A percentile compares a stretch with the other conserved stretches of the same genome.
Conservation (phyloP, 2,888 invertebrate genomes). For the Ormia ochracea region DNA sequence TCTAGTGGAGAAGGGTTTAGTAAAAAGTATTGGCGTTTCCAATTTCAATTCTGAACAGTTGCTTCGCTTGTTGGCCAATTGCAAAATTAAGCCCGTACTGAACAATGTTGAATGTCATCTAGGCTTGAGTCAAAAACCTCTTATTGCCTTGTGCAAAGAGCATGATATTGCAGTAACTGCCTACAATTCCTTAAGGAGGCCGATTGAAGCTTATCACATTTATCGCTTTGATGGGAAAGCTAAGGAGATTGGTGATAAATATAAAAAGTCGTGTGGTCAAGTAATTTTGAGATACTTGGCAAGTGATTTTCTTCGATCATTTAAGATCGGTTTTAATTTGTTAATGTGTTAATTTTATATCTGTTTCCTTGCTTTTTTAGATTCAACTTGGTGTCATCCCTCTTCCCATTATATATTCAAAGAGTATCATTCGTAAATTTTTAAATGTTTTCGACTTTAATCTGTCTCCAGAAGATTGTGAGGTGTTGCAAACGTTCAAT, state of each 20-base stretch:
- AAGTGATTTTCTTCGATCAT: too few species aligned
- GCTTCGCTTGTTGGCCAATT: slow-evolving; percentile 81
- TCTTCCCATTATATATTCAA: slow-evolving; percentile 79
- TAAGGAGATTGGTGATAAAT: slow-evolving; percentile 79
- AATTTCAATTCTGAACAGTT: slow-evolving; percentile 90
- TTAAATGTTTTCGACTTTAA: slow-evolving; percentile 80
- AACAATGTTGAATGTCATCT: slow-evolving; percentile 80
- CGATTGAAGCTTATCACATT: slow-evolving; percentile 76
- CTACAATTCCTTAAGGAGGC: slow-evolving; percentile 85
- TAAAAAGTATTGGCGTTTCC: slow-evolving; percentile 87
- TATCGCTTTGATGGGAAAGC: slow-evolving; percentile 77
- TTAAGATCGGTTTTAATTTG: too few species aligned
- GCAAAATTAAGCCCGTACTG: slow-evolving; percentile 81
- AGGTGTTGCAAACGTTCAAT: slow-evolving; percentile 77
- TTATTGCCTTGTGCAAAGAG: slow-evolving; percentile 82
- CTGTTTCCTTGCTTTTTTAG: slow-evolving; percentile 74
- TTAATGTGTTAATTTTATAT: slow-evolving; percentile 62
- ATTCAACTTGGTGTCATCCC: slow-evolving; percentile 78
- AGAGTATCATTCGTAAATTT: slow-evolving; percentile 77
- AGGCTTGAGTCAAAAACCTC: slow-evolving; percentile 83
- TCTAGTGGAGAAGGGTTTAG: slow-evolving; percentile 82
- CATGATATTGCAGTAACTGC: slow-evolving; percentile 82
- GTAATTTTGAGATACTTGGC: slow-evolving; percentile 82
- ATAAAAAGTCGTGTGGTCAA: slow-evolving; percentile 82
- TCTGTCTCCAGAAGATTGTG: slow-evolving; percentile 77